Evolutionary conservation across 2,113 vertebrate species (phyloP).

Genomic region (Columba livia): DNA sequence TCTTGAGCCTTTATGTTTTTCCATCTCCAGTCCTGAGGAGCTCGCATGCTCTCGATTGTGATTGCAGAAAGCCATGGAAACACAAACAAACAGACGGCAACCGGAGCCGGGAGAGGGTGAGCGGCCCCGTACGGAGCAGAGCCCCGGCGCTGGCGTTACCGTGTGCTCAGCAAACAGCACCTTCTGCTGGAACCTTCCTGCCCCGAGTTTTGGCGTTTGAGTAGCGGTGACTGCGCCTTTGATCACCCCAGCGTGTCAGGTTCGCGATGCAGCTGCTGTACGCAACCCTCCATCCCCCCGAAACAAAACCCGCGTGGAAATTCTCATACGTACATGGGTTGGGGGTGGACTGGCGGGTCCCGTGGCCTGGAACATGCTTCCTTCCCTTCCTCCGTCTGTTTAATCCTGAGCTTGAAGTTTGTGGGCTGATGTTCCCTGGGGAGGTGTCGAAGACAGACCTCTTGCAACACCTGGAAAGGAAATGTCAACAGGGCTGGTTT

Average conservation of each 20-base stretch:
- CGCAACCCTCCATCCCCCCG: neutral
- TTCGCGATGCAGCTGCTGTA: fast-evolving
- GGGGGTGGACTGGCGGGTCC: constrained; percentile 58
- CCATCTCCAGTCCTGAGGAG: neutral
- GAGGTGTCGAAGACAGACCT: neutral
- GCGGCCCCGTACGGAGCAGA: neutral
- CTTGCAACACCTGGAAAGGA: constrained; percentile 52
- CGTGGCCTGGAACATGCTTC: constrained; percentile 65
- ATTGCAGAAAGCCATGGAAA: constrained; percentile 49
- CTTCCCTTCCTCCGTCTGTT: neutral
- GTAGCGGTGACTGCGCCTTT: neutral
- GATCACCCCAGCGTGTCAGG: neutral
- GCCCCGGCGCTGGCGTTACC: neutral
- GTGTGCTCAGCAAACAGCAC: constrained; percentile 37
- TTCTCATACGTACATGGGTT: constrained; percentile 50
- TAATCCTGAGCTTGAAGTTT: neutral
- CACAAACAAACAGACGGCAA: constrained; percentile 39
- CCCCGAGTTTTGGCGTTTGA: neutral
- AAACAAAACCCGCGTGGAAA: neutral
- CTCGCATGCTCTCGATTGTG: neutral
- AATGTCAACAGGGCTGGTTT: neutral
- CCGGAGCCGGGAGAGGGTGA: neutral
- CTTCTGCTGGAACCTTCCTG: constrained; percentile 45
- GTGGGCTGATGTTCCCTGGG: neutral
- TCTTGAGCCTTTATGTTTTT: constrained; percentile 56